Evolutionary conservation across 1,140 invertebrate species (phyloP), one percentile per base, ranked within the genome.

Genomic region (Papilio helenus): DNA sequence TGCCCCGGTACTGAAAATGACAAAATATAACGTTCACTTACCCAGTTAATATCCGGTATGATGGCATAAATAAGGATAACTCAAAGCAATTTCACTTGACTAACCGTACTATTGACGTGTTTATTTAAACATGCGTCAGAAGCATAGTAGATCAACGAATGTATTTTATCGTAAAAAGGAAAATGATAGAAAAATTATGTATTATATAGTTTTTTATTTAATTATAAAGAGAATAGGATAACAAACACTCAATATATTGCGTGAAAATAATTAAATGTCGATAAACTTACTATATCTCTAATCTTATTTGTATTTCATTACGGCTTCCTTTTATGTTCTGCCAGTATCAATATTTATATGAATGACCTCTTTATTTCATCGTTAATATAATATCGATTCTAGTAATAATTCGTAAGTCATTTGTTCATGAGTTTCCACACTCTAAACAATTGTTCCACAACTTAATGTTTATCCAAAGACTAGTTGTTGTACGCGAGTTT

Each of bases 41-140:
- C 14, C 55, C 61, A 68, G 61, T 68, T 68, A 68, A 68, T 68
- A 68, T 68, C 61, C 61, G 61, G 61, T 20, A 68, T 14, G 61
- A 3, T 68, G 23, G 14, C 23, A 29, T 16, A 68, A 29, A 68
- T 68, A 68, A 34, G 26, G 23, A 26, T 29, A 29, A 68, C 23
- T 68, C 14, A 34, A 68, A 68, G 23, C 26, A 29, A 29, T 68
- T 68, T 68, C 12, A 68, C 26, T 68, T 68, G 26, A 29, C 12
- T 16, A 29, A 29, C 61, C 26, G 23, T 29, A 29, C 61, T 68
- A 29, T 68, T 61, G 58, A 29, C 61, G 26, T 16, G 26, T 68
- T 14, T 29, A 3, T 29, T 29, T 10, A 65, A 12, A 29, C 10
- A 61, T 16, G 7, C 8, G n/a, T 55, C 51, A 55, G 20, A 20